Percentiles rank a stretch among this genome's conserved stretches.
Evolutionary conservation across 64 coral and sea anemone species (phyloP).

Genomic region (Stylophora pistillata): DNA sequence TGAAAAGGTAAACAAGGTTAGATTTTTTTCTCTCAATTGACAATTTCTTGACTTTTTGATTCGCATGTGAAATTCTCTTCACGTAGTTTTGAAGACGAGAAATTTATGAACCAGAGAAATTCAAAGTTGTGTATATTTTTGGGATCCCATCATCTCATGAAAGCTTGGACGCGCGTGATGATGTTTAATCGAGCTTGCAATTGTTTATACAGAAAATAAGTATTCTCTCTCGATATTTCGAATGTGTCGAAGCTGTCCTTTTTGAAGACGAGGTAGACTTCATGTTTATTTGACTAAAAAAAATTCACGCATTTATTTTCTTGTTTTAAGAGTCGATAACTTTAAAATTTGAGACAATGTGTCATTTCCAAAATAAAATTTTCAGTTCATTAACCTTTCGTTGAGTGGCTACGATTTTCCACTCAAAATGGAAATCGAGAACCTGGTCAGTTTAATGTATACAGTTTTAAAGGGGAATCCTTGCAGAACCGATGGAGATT

Average conservation of each 20-base stretch:
- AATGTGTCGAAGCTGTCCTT: neutral
- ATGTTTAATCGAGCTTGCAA: neutral
- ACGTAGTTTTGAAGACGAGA: neutral
- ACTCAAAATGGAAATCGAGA: too few species aligned
- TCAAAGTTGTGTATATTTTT: neutral
- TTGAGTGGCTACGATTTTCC: too few species aligned
- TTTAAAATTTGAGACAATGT: neutral
- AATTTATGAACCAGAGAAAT: neutral
- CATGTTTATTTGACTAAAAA: neutral
- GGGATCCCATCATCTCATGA: neutral
- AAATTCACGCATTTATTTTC: neutral
- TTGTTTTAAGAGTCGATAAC: neutral
- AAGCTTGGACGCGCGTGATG: neutral
- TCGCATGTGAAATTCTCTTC: too few species aligned
- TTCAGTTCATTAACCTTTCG: too few species aligned
- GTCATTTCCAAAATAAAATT: too few species aligned
- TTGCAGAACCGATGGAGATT: too few species aligned
- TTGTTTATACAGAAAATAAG: constrained; percentile 41
- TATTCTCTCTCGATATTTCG: neutral
- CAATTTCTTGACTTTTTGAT: too few species aligned
- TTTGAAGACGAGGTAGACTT: neutral
- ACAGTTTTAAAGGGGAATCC: too few species aligned
- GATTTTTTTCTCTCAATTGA: too few species aligned
- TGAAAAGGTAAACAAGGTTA: too few species aligned
- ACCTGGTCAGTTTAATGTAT: too few species aligned